Evolutionary conservation across 2,888 invertebrate species (phyloP), one percentile per base, ranked within the genome.

Genomic region (Formica aserva): DNA sequence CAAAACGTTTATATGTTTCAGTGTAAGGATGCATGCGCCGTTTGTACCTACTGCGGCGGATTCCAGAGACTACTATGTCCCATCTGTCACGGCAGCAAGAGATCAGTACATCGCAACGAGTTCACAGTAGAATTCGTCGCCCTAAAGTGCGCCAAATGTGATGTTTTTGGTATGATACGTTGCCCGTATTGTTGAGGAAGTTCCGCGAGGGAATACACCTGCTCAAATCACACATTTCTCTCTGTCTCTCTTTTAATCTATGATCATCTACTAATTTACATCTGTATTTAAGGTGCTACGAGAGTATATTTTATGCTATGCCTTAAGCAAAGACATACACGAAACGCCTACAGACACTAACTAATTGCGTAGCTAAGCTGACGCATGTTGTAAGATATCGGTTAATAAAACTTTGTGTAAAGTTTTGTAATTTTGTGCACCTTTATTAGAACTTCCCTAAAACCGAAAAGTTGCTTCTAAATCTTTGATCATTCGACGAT

Each of bases 81-180:
- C 74, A 97, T 97, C 88, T 99, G 99, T 96, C 98, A 98, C 92
- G 99, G 99, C 48, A 98, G 98, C 94, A 99, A 99, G 96, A 99
- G 99, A 95, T 98, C 98, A 26, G 97, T 98, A 72, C 98, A 98
- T 94, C 96, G 99, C 91, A 99, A 99, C 95, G 97, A 98, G 94
- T 99, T 99, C 95, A 98, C 98, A 0, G 97, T 98, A 55, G 98
- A 98, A 95, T 98, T 99, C 94, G 97, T 98, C 85, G 98, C 98
- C 29, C 96, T 99, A 91, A 98, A 98, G 93, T 99, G 98, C 95
- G 98, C 98, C 97, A 98, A 98, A 95, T 98, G 98, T 95, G 98
- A 99, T 94, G 98, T 98, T 95, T 98, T 98, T 82, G 99, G 99
- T 67, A 96, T 99, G 71, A 97, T 98, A 60, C 96, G 97, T 91